Percentiles rank a stretch among this genome's conserved stretches.
phyloP scores from a whole-genome alignment of 1,140 invertebrate genomes.

The Venustaconcha ellipsiformis region DNA sequence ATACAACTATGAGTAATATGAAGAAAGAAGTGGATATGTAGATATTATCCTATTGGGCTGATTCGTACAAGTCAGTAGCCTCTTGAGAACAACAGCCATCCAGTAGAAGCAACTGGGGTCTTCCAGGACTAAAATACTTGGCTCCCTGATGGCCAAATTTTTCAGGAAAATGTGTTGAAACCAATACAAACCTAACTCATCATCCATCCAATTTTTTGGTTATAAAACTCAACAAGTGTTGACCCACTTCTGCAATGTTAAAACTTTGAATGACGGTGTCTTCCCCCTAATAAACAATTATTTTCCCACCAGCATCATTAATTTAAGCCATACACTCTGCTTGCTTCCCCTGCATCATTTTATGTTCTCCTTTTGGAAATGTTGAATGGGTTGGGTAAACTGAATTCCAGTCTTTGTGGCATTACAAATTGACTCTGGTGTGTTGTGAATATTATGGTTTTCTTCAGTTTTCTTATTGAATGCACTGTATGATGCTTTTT shows the following conservation, averaged over 20 bases:
- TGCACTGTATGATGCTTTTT: neutral
- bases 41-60: slow-evolving; percentile 26
- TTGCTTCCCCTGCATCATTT: slow-evolving; percentile 2
- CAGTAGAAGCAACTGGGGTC: slow-evolving; percentile 40
- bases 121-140: slow-evolving; percentile 11
- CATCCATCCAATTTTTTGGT: slow-evolving; percentile 23
- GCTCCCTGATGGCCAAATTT: neutral
- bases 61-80: slow-evolving; percentile 24
- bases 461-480: slow-evolving; percentile 21
- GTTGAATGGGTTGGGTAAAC: slow-evolving; percentile 12
- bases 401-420: slow-evolving; percentile 7
- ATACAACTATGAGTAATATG: slow-evolving; percentile 33
- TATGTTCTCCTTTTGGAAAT: slow-evolving; percentile 6
- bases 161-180: slow-evolving; percentile 37
- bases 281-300: slow-evolving; percentile 30
- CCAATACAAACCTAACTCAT: slow-evolving; percentile 28
- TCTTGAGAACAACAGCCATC: slow-evolving; percentile 40
- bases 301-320: slow-evolving; percentile 16
- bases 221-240: neutral
- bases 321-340: slow-evolving; percentile 7
- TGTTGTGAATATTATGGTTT: slow-evolving; percentile 10
- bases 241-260: neutral
- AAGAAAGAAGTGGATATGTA: slow-evolving; percentile 14
- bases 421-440: slow-evolving; percentile 17
- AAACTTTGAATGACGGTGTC: neutral